These are phyloP conservation scores for Halictus ligatus DNA, from an alignment of 2,888 invertebrate genomes.

Conservation along the genomic window DNA sequence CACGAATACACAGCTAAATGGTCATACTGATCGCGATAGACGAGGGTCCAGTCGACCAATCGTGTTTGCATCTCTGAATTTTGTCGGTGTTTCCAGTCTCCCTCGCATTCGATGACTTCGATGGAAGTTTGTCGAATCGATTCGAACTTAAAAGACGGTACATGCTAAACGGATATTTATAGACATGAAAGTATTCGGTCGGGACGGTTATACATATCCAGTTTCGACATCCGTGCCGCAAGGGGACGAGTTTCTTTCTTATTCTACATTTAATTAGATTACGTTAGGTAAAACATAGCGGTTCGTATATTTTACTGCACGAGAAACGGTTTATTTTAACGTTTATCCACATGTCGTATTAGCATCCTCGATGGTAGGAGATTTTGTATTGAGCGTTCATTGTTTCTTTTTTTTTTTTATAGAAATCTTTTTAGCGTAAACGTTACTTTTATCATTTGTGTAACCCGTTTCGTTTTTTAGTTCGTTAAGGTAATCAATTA, in stretches of 20 bases:
- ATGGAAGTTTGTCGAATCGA: not conserved
- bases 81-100: not conserved
- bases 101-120: not conserved
- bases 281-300: conserved; percentile 35
- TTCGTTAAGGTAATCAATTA: conserved; percentile 3
- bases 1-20: not conserved
- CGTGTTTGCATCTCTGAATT: not conserved
- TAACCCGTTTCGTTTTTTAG: conserved; percentile 15
- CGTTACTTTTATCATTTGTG: conserved; percentile 25
- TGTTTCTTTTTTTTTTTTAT: conserved; percentile 10
- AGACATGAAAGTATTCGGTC: conserved; percentile 30
- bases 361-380: not conserved
- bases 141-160: conserved; percentile 5
- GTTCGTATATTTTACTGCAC: conserved; percentile 26
- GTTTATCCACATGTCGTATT: conserved; percentile 26
- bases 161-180: conserved; percentile 23
- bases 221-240: conserved; percentile 32
- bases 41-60: conserved; percentile 1
- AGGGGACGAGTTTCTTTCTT: conserved; percentile 33
- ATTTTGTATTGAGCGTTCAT: conserved; percentile 29
- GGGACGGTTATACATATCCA: not conserved
- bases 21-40: not conserved
- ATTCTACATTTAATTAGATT: conserved; percentile 38
- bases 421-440: conserved; percentile 26
- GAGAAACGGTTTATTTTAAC: conserved; percentile 9